Evolutionary conservation across 53 echinoderm and acorn worm species (phyloP).

Genomic region (Luidia sarsii): DNA sequence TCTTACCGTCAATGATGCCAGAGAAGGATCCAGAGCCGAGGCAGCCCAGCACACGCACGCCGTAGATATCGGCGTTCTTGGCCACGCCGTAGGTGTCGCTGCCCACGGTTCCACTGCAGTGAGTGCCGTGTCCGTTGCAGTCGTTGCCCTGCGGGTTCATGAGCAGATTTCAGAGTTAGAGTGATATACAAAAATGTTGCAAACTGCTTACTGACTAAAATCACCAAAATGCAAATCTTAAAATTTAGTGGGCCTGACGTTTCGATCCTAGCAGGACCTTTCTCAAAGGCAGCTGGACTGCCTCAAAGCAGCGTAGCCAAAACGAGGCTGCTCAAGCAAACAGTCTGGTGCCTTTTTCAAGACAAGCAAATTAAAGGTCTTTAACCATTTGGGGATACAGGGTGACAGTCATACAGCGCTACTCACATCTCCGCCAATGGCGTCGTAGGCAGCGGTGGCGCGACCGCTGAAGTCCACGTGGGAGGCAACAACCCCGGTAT

Average conservation of each 20-base stretch:
- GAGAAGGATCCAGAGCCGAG: conserved; percentile 42
- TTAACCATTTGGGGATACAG: not conserved
- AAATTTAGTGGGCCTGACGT: too few species aligned
- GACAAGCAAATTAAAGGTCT: too few species aligned
- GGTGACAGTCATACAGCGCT: not conserved
- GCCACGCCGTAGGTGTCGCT: conserved; percentile 62
- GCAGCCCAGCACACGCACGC: conserved; percentile 58
- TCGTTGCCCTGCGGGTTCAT: conserved; percentile 20
- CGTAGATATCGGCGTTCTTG: conserved; percentile 34
- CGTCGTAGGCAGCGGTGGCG: conserved; percentile 61
- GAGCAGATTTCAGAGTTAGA: too few species aligned
- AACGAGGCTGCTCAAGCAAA: too few species aligned
- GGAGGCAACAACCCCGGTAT: conserved; percentile 63
- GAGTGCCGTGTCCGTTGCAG: conserved; percentile 66
- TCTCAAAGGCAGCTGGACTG: too few species aligned
- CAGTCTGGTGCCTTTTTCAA: too few species aligned
- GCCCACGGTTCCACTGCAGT: conserved; percentile 58
- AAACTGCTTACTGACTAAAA: too few species aligned
- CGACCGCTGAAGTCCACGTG: conserved; percentile 66
- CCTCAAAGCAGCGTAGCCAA: too few species aligned
- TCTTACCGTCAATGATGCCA: conserved; percentile 49
- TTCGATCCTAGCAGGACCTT: too few species aligned
- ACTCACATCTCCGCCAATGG: conserved; percentile 50
- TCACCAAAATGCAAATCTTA: too few species aligned
- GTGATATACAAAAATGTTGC: too few species aligned